Evolutionary conservation across 2,797 vertebrate species (phyloP).

Genomic region (Acanthopagrus latus): DNA sequence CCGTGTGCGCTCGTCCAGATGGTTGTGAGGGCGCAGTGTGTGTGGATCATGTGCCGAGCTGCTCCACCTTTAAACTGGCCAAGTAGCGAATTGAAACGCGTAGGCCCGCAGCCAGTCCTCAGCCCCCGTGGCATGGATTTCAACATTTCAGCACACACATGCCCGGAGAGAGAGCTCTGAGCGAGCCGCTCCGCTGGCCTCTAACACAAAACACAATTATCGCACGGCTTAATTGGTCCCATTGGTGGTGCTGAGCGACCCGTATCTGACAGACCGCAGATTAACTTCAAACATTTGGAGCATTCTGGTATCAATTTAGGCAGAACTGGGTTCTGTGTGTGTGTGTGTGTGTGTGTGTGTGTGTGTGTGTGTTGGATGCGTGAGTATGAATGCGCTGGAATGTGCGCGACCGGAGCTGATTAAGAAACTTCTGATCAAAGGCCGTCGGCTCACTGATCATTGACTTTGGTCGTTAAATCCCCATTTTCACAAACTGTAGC

Average conservation of each 20-base stretch:
- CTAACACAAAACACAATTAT: slow-evolving; percentile 49
- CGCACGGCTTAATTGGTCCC: slow-evolving; percentile 49
- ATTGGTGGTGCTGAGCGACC: slow-evolving; percentile 24
- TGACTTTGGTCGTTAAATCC: slow-evolving; percentile 37
- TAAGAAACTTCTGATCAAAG: slow-evolving; percentile 47
- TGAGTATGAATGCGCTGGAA: slow-evolving; percentile 38
- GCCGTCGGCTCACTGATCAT: slow-evolving; percentile 34
- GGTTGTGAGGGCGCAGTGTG: background rate
- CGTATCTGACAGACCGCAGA: slow-evolving; percentile 29
- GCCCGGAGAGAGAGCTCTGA: slow-evolving; percentile 16
- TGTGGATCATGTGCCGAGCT: slow-evolving; percentile 6
- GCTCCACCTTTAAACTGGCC: slow-evolving; percentile 8
- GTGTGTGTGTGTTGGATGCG: background rate
- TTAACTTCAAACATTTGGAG: slow-evolving; percentile 57
- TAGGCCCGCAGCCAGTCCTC: slow-evolving; percentile 32
- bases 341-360: background rate
- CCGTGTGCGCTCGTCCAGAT: slow-evolving; percentile 8
- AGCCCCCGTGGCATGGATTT: slow-evolving; percentile 27
- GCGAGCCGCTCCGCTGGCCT: slow-evolving; percentile 19
- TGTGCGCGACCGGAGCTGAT: slow-evolving; percentile 48
- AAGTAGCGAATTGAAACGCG: slow-evolving; percentile 28
- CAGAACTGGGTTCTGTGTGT: slow-evolving; percentile 16
- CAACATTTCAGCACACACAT: slow-evolving; percentile 11
- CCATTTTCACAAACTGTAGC: slow-evolving; percentile 24
- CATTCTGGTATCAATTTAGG: slow-evolving; percentile 67